phyloP scores from a whole-genome alignment of 2,113 vertebrate genomes.

The Solenodon paradoxus region DNA sequence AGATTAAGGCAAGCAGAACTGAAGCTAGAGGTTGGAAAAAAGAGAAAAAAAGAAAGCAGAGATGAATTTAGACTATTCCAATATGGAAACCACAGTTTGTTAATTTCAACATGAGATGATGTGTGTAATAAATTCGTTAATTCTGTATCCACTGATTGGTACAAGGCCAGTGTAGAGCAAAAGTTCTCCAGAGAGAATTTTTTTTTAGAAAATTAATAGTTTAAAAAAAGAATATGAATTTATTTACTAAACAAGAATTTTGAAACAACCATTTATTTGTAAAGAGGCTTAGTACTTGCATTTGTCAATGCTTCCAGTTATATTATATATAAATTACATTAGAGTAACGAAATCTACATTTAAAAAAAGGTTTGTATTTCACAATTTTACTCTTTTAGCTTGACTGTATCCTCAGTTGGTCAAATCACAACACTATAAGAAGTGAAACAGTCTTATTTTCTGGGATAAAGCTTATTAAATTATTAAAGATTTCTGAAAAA shows the following conservation, averaged over 20 bases:
- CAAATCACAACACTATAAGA: not conserved
- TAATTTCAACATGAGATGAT: not conserved
- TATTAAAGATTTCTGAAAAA: slow-evolving; percentile 25
- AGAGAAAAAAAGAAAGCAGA: not conserved
- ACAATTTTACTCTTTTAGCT: not conserved
- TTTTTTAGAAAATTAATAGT: not conserved
- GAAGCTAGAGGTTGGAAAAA: not conserved
- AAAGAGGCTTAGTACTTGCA: not conserved
- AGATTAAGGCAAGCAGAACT: not conserved
- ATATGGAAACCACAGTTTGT: not conserved
- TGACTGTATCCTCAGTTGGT: not conserved
- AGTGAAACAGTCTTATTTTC: slow-evolving; percentile 1
- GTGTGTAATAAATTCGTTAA: not conserved
- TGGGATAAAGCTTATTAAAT: not conserved
- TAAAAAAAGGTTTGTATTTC: not conserved
- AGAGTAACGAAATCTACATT: not conserved
- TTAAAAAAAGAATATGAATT: not conserved
- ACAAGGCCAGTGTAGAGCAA: not conserved
- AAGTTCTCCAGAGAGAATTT: not conserved
- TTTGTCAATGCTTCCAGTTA: not conserved
- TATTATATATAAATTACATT: not conserved
- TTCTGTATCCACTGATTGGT: not conserved
- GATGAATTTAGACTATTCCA: not conserved
- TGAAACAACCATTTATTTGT: not conserved
- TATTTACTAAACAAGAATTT: slow-evolving; percentile 41